Base-by-base conservation (phyloP, 2,113 vertebrate genomes). In the Macquaria ambigua region DNA sequence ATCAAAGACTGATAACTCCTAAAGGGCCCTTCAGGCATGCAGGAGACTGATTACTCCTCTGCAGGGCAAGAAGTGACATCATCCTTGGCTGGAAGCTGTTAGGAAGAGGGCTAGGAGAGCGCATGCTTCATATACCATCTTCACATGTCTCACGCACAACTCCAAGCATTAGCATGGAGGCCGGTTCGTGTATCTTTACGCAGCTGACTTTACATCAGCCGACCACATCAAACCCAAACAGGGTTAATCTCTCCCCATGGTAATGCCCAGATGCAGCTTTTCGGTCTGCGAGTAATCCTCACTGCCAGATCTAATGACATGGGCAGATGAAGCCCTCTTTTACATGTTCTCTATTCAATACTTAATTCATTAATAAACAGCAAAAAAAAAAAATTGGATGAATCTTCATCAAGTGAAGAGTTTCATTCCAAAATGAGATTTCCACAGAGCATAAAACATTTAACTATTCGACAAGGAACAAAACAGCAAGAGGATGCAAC, bases 1-100 rank as follows among this genome's bases (percentile, higher is more conserved):
- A 93, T 94, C 90, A 93, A 89, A 93, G 92, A 87, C 76, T 81
- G 89, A 94, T 94, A 89, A 93, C 88, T 94, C 94, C 88, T 92
- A 23, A 82, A 84, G 92, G 92, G 84, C 89, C 89, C 94, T 92
- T 92, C 72, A 91, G 94, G 94, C 90, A 92, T 88, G 83, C 80
- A 90, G 79, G 78, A 91, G 90, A 93, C 89, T 88, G 91, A 94
- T 94, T 93, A 85, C 84, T 91, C 76, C 90, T 90, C 90, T 91
- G 90, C 89, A 82, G 92, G 93, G 93, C 89, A 91, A 88, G 75
- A 83, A 90, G 90, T 94, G 93, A 95, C 92, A 93, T 94, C 93
- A 93, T 92, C 85, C 82, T 16, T 74, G 85, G 84, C 88, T 92
- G 90, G 80, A 88, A 87, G 90, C 84, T 83, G 85, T 87, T 91